Base-by-base conservation (phyloP, 2,888 invertebrate genomes). In the Nesidiocoris tenuis region DNA sequence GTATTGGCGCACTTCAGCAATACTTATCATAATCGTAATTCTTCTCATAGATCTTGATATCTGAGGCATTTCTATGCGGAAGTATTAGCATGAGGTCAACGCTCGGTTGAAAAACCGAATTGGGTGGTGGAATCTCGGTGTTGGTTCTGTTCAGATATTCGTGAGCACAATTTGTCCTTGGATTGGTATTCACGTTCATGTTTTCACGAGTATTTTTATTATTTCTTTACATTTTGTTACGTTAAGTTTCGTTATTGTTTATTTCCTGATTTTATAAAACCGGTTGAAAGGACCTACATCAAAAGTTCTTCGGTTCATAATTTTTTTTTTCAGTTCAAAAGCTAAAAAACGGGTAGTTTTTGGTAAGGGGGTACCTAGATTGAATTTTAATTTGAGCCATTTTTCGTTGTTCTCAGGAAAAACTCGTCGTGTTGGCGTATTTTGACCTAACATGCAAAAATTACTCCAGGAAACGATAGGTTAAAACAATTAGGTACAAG, bases 61-160 rank as follows among this genome's bases (percentile, higher is more conserved):
- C n/a, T n/a, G n/a, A n/a, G n/a, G n/a, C 57, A 59, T 22, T 59
- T 21, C 59, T 56, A 16, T 9, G n/a, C 2, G 19, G 23, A 7
- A 22, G 21, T 22, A 54, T 55, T 67, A 56, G 67, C 67, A 54
- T 54, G 72, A 72, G 72, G 72, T 72, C 72, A 72, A 72, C 72
- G 72, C 1, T 63, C 63, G 72, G 72, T 17, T n/a, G 72, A 54
- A 61, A 72, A 70, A 54, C 1, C 12, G 2, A 70, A 56, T 56
- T 72, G 72, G 72, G 72, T 72, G 72, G 72, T 72, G 72, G 72
- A 18, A 22, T 23, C 25, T 39, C 72, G 72, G 72, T 72, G 72
- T 63, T 72, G 72, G 72, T 72, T 65, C 19, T 65, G 5, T 59
- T 59, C 59, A 17, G 5, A 18, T 65, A 1, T 2, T 22, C 19